Conservation (phyloP, 2,113 vertebrate species). For the Plecotus auritus region DNA sequence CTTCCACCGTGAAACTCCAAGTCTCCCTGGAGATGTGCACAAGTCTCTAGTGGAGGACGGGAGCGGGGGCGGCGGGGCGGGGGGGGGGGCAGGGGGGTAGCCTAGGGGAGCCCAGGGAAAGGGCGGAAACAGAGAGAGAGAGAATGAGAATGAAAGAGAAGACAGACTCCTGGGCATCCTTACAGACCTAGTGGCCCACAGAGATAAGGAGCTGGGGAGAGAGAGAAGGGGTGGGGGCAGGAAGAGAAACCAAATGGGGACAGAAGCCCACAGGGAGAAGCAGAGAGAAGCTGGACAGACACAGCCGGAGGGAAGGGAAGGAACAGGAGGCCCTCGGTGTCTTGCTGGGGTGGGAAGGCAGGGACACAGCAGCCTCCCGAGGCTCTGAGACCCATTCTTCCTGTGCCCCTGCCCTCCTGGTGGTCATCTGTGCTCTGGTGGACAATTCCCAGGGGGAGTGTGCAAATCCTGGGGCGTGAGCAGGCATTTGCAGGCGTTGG, state of each 20-base stretch:
- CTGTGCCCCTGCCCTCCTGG: fast-evolving
- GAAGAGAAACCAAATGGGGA: not conserved
- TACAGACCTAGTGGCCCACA: not conserved
- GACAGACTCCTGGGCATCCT: not conserved
- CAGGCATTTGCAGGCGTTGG: not conserved
- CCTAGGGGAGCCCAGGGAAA: not conserved
- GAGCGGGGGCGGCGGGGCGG: no score
- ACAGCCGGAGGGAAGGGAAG: not conserved
- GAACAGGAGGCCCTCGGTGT: not conserved
- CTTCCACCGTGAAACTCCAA: not conserved
- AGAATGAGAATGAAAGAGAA: not conserved
- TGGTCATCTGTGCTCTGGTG: not conserved
- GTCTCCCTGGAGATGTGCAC: not conserved
- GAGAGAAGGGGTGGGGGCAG: not conserved
- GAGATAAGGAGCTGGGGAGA: not conserved
- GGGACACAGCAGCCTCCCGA: fast-evolving
- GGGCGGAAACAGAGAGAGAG: no score
- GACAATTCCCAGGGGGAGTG: not conserved
- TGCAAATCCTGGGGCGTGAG: fast-evolving
- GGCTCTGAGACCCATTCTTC: not conserved
- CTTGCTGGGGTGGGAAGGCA: not conserved
- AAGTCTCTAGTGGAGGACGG: not conserved
- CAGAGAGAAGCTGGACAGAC: not conserved
- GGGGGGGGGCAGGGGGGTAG: no score
- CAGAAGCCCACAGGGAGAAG: not conserved